Conservation (phyloP, 2,113 vertebrate genomes). For the Chrysemys picta region DNA sequence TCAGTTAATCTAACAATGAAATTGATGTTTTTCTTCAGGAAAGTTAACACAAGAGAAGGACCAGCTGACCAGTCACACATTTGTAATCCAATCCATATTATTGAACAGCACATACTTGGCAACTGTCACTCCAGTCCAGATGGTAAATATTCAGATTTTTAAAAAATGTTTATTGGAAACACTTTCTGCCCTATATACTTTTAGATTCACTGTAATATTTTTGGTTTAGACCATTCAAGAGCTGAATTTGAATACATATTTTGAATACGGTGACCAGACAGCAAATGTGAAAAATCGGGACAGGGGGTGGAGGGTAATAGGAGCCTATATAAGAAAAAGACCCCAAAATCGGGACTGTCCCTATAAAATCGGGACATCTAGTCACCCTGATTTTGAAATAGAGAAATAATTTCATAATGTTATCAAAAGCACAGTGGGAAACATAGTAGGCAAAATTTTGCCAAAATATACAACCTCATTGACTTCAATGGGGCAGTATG, state of each 20-base stretch:
- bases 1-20: background rate
- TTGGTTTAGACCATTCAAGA: constrained; percentile 43
- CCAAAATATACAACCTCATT: background rate
- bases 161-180: background rate
- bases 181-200: background rate
- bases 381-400: background rate
- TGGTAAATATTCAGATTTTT: background rate
- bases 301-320: no score
- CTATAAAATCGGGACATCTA: no score
- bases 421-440: background rate
- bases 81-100: background rate
- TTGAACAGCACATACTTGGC: background rate
- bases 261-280: background rate
- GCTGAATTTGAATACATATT: constrained; percentile 47
- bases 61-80: background rate
- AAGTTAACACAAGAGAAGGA: background rate
- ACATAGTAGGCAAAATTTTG: background rate
- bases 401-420: background rate
- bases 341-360: no score
- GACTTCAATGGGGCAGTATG: background rate
- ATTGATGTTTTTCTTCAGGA: background rate
- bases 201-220: constrained; percentile 41
- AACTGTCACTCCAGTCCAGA: background rate
- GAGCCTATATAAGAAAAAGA: no score
- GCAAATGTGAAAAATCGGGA: no score